Base-by-base conservation (phyloP, 2,797 vertebrate genomes). In the Tympanoctomys barrerae region DNA sequence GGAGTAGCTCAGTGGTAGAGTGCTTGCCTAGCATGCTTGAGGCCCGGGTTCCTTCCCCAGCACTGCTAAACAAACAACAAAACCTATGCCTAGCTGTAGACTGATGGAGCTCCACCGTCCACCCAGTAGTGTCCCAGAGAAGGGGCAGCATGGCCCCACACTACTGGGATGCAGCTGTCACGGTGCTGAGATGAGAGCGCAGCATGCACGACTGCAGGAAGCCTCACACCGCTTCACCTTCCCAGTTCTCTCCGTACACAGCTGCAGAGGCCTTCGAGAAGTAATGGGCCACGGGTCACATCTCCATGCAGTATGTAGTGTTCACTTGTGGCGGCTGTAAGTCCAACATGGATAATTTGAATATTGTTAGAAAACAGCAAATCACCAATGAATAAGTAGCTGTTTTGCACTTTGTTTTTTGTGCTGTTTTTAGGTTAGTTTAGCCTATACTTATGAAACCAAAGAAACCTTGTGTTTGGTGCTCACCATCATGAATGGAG, bases 401-500 rank as follows among this genome's bases (percentile, higher is more conserved):
- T 4, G 9, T 52, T 94, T 6, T 70, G 64, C 94, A 10, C 59
- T 64, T 66, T 88, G 24, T 79, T 57, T 81, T 80, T 33, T 46
- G 13, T 16, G 31, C 57, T 46, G 12, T 13, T 61, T 97, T 85
- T 96, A 99, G 99, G 99, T 99, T 98, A 99, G 98, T 98, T 98
- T 99, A 98, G 99, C 99, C 87, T 99, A 99, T 96, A 98, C 99
- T 24, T 99, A 99, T 80, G 99, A 99, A 98, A 99, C 99, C 39
- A 99, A 99, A 98, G 99, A 99, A 93, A 98, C 99, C 94, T 98
- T 99, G 97, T 99, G 99, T 98, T 98, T 99, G 98, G 99, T 99
- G 96, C 98, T 99, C 95, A 99, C 99, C 98, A 99, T 99, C 94
- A 99, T 99, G 99, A 99, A 99, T 31, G 99, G 99, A 94, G 99